Evolutionary conservation across 2,797 vertebrate genomes (phyloP), one percentile per base, ranked within the genome.

Genomic region (Hapalemur alaotrensis): DNA sequence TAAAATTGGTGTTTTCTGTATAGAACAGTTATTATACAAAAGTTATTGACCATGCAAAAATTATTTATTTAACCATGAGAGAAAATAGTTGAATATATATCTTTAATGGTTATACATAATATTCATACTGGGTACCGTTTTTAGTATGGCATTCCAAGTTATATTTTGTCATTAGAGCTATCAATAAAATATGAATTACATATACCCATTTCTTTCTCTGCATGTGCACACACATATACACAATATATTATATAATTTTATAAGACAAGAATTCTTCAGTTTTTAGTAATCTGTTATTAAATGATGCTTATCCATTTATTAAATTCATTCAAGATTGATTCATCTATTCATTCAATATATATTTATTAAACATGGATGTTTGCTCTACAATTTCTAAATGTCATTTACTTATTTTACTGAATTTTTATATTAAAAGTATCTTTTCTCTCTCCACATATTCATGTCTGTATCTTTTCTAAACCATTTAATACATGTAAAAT

Each of bases 81-180:
- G 46, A 52, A 95, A 76, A 11, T 30, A 43, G 17, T 10, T 78
- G 7, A 92, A 95, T 76, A 78, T 89, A 52, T 86, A 67, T 57
- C 52, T 73, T 91, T 96, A 72, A 90, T 95, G 28, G 38, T 15
- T 85, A 57, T 43, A 48, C 57, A 28, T 59, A 41, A 38, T 48
- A 43, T 30, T 88, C 54, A 89, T 92, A 96, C 70, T 94, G 5
- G 10, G 7, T 92, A 22, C 0, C 3, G 18, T 88, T 76, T 94
- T 95, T 32, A 81, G 75, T 75, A 46, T 15, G 25, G 50, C n/a
- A 93, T 79, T 83, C 0, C 18, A 81, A 85, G 1, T 73, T 67
- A 20, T 63, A 81, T 43, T 89, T 89, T 84, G 32, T 91, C 86
- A 43, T 95, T 78, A 93, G 48, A 93, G 7, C 82, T 69, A 92